Base-by-base conservation (phyloP, 2,113 vertebrate species). In the Trichomycterus rosablanca region DNA sequence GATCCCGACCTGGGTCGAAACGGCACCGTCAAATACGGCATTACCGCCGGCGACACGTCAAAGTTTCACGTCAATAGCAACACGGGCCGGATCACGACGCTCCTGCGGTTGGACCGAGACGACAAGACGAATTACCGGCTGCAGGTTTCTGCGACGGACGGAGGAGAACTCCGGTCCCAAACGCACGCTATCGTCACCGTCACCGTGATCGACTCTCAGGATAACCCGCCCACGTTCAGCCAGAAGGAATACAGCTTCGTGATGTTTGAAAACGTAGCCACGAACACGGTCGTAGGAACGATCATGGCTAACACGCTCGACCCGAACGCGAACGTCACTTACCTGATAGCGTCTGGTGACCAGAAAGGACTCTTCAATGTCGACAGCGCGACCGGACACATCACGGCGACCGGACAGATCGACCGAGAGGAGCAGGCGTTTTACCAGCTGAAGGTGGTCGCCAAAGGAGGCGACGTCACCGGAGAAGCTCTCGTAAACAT, bases 131-230 rank as follows among this genome's bases (percentile, higher is more conserved):
- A 91, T 18, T 95, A 98, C 74, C 95, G 97, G 78, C 68, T 99
- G 61, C 91, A 95, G 82, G 76, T 97, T 0, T 86, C 90, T 18
- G 96, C 93, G 15, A 89, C 82, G 4, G 96, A 99, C 5, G 93
- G 92, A n/a, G 86, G 92, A 7, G 82, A 88, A 19, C 85, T 95
- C 45, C 92, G 87, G 7, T 95, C 95, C 0, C 84, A 93, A 59
- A 88, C 81, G 14, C 93, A 89, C 54, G 96, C 93, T 6, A 91
- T 97, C 39, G 93, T 99, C 34, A 98, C 95, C 12, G 81, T 99
- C 50, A 97, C 90, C 1, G 96, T 99, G 1, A 73, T 97, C 66
- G 96, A 98, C 75, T 96, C 93, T 0, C 96, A 97, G 73, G 96
- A 98, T 71, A 97, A 93, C 68, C 94, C 95, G 0, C 96, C 93